Base-by-base conservation (phyloP, 2,888 invertebrate species). In the Tribolium freemani region DNA sequence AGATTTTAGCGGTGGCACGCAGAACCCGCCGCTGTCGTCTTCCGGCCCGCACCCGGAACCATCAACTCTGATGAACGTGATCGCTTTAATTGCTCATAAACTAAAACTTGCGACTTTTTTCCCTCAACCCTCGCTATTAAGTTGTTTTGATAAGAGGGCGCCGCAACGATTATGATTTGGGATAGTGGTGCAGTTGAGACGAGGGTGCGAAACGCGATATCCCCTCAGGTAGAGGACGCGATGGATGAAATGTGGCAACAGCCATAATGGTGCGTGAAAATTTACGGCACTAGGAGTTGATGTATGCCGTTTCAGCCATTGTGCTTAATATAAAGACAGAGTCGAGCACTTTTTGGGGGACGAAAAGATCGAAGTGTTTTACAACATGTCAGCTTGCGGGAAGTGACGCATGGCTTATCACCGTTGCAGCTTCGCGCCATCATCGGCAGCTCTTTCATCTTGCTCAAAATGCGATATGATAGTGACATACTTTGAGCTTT, bases 261-360 rank as follows among this genome's bases (percentile, higher is more conserved):
- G 50, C 75, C 58, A 75, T 76, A 78, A 78, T 78, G 77, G 77
- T 74, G 75, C 77, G 77, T 78, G 76, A 78, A 78, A 77, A 78
- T 78, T 78, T 78, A 78, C 76, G 75, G 74, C 74, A 73, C 9
- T 11, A 74, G 68, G 71, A 73, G 72, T 72, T 74, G 75, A 76
- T 75, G 57, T 70, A 70, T 70, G 58, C 68, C 31, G 11, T 57
- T 53, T 20, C 5, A 9, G 31, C 50, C 68, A 57, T 68, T 68
- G 68, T 68, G 68, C 57, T 68, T 57, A 67, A 56, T 56, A 68
- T 50, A 57, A 57, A 68, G 57, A 68, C 56, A 57, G 44, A 26
- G 57, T 21, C 45, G 8, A 20, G 46, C 56, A 56, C 48, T 44
- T 68, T 58, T 13, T 13, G 68, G 56, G 66, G 56, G 16, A 26